Conservation (phyloP, 1,140 invertebrate genomes). For the Tyrophagus putrescentiae region DNA sequence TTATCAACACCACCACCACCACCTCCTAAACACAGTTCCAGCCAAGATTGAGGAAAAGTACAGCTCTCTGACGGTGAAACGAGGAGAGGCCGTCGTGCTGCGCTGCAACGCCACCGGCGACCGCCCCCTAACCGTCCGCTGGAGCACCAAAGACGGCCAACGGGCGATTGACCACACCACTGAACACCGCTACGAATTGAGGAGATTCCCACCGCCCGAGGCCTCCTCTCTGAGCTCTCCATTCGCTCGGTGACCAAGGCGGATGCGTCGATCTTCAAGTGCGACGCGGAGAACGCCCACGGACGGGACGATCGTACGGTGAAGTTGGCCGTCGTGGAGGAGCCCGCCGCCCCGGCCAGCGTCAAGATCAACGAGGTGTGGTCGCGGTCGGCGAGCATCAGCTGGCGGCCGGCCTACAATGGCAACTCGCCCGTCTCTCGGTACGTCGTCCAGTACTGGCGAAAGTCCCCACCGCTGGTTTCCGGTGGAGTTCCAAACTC, state of each 20-base stretch:
- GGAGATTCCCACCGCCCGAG: constrained; percentile 24
- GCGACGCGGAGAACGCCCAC: constrained; percentile 67
- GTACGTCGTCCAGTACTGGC: constrained; percentile 77
- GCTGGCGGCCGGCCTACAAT: constrained; percentile 82
- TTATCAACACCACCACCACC: too few relatives aligned
- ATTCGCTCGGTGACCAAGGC: constrained; percentile 67
- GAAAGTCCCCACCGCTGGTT: too few relatives aligned
- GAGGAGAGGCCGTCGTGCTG: constrained; percentile 74
- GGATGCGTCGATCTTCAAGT: constrained; percentile 75
- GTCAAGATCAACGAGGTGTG: constrained; percentile 80
- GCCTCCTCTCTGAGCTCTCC: constrained; percentile 42
- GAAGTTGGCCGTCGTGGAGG: constrained; percentile 82
- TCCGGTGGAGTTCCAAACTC: constrained; percentile 51
- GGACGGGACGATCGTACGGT: constrained; percentile 79
- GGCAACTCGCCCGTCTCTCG: constrained; percentile 80
- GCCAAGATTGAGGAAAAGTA: constrained; percentile 84
- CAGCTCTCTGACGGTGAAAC: constrained; percentile 69
- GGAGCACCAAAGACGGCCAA: constrained; percentile 46
- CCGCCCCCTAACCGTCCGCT: constrained; percentile 84
- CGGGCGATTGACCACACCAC: constrained; percentile 12
- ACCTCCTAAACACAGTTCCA: too few relatives aligned
- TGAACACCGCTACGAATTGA: constrained; percentile 27
- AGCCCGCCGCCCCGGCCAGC: constrained; percentile 76
- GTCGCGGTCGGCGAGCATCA: constrained; percentile 70
- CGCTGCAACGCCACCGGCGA: constrained; percentile 91